A percentile compares a stretch with the other conserved stretches of the same genome.
Evolutionary conservation across 2,888 invertebrate species (phyloP).

Genomic region (Trichopoda pennipes): DNA sequence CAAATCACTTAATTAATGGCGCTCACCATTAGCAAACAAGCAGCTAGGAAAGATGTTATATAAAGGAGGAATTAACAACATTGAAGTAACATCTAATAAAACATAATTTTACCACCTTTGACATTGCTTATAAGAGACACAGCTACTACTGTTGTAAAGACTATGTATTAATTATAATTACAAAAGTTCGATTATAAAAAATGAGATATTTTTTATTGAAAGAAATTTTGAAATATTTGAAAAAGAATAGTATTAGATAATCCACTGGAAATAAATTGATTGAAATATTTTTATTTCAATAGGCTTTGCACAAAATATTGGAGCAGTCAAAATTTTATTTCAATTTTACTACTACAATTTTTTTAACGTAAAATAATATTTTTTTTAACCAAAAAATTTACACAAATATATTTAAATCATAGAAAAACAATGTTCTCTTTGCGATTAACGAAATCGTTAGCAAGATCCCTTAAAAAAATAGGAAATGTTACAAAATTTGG

Average conservation of each 20-base stretch:
- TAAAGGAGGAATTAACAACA: too few species aligned
- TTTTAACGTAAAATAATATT: constrained; percentile 66
- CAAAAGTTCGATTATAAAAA: too few species aligned
- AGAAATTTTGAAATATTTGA: neutral
- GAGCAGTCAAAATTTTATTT: constrained; percentile 68
- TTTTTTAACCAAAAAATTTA: constrained; percentile 59
- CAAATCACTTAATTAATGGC: too few species aligned
- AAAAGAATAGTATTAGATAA: neutral
- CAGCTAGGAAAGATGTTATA: too few species aligned
- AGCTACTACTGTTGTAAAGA: too few species aligned
- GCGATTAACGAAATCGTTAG: constrained; percentile 63
- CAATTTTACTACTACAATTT: constrained; percentile 67
- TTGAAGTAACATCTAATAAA: too few species aligned
- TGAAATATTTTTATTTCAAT: constrained; percentile 49
- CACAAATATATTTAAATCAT: constrained; percentile 61
- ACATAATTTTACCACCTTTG: too few species aligned
- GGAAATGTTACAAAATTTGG: constrained; percentile 14
- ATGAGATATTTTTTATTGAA: too few species aligned
- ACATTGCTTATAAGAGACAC: too few species aligned
- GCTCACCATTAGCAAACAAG: too few species aligned
- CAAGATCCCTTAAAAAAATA: constrained; percentile 63
- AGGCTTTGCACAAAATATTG: constrained; percentile 68
- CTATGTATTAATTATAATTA: too few species aligned
- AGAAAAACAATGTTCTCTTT: constrained; percentile 66
- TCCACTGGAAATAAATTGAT: constrained; percentile 16